These are phyloP conservation scores for Leptatherina wallacei DNA, from an alignment of 2,797 vertebrate genomes.

Conservation along the genomic window DNA sequence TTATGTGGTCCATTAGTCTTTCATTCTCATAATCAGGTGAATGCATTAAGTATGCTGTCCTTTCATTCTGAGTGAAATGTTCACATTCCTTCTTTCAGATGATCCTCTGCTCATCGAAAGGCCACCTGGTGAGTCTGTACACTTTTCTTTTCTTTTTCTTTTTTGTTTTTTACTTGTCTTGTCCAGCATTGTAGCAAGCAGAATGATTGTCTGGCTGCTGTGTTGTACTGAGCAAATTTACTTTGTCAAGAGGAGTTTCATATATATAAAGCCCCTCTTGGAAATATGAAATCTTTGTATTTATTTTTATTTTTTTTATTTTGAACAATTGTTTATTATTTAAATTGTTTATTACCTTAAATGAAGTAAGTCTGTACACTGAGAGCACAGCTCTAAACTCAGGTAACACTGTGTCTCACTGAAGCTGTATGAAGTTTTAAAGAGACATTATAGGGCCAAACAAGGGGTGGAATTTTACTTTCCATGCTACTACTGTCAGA, in stretches of 20 bases:
- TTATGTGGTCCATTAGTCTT: conserved; percentile 21
- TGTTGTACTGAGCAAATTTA: too few relatives aligned
- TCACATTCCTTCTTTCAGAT: conserved; percentile 82
- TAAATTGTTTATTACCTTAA: too few relatives aligned
- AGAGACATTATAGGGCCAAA: not conserved
- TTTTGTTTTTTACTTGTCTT: too few relatives aligned
- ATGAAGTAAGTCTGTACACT: conserved; percentile 83
- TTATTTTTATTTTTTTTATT: too few relatives aligned
- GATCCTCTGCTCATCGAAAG: conserved; percentile 96
- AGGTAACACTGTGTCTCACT: conserved; percentile 20
- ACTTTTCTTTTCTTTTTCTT: too few relatives aligned
- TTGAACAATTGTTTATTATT: too few relatives aligned
- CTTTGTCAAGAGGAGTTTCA: too few relatives aligned
- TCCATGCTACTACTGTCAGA: not conserved
- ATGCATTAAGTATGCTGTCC: conserved; percentile 50
- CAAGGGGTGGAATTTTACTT: not conserved
- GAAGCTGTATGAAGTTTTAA: not conserved
- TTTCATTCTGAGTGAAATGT: conserved; percentile 53
- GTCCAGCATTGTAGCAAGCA: too few relatives aligned
- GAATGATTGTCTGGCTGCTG: too few relatives aligned
- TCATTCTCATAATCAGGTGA: conserved; percentile 44
- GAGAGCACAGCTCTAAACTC: conserved; percentile 6
- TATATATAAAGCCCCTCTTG: too few relatives aligned
- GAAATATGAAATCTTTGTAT: too few relatives aligned
- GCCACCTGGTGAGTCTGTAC: conserved; percentile 96